A percentile compares a stretch with the other conserved stretches of the same genome.
Evolutionary conservation across 2,797 vertebrate species (phyloP).

Genomic region (Martes flavigula): DNA sequence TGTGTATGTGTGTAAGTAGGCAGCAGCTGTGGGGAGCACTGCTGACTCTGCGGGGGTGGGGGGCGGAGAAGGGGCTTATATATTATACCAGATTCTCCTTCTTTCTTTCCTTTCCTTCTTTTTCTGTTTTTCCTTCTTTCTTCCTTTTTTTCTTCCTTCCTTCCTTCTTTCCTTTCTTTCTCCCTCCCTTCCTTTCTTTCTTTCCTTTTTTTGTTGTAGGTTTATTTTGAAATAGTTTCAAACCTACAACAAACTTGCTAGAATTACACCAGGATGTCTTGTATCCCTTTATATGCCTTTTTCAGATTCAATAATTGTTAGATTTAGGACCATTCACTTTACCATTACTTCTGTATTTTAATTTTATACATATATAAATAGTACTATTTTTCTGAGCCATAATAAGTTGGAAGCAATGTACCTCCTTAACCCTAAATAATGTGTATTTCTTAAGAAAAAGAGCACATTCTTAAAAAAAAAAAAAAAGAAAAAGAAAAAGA

Average conservation of each 20-base stretch:
- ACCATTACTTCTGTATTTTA: background rate
- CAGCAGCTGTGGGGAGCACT: background rate
- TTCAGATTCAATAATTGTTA: background rate
- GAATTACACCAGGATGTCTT: background rate
- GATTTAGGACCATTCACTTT: background rate
- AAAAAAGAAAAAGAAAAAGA: background rate
- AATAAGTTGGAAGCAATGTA: background rate
- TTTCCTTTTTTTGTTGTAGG: background rate
- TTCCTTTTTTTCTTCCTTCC: accelerated
- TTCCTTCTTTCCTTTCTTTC: background rate
- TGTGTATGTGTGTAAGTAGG: background rate
- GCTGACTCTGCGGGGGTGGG: no score
- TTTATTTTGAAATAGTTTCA: background rate
- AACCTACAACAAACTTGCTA: background rate
- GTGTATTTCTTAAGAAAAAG: background rate
- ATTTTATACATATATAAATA: background rate
- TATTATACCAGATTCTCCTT: background rate
- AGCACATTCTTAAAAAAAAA: background rate
- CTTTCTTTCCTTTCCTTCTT: background rate
- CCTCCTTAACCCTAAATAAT: background rate
- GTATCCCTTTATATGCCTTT: background rate
- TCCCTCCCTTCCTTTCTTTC: background rate
- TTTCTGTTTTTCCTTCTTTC: accelerated
- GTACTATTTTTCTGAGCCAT: background rate
- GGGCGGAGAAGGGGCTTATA: background rate